Base-by-base conservation (phyloP, 2,888 invertebrate species). In the Coenonympha arcania region DNA sequence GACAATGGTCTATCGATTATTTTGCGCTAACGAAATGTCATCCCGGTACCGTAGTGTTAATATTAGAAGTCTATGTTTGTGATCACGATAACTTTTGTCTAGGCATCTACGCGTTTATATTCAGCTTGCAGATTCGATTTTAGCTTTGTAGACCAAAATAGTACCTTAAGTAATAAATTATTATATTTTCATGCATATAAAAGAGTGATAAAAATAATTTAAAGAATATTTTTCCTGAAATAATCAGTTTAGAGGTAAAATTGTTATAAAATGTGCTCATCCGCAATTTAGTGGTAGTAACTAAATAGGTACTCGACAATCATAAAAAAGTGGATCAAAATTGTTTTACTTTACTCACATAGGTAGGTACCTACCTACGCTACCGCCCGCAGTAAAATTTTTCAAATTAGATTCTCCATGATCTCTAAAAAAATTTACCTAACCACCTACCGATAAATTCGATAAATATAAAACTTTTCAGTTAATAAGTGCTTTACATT, bases 1-100 rank as follows among this genome's bases (percentile, higher is more conserved):
- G 83, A 85, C 84, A 85, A 85, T 85, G 84, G 85, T 84, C 79
- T 86, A 86, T 86, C 83, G 86, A 86, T 86, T 86, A 85, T 84
- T 86, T 84, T 84, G 77, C 79, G 80, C 79, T 78, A 79, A 83
- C 79, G 81, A 84, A 86, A 86, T 85, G 86, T 86, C 86, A 86
- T 82, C 83, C 79, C 82, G 69, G 84, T 79, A 69, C 71, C 77
- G 80, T 80, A 76, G 83, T 83, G 84, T 79, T 86, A 86, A 86
- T 86, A 85, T 86, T 85, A 85, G 86, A 84, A 79, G 76, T 82
- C 79, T 83, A 77, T 76, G 83, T 80, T 81, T 76, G 84, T 80
- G 77, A 73, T 72, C 69, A 76, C 79, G 74, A 76, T 77, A 76
- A 81, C 79, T 76, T 81, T 83, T 84, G 82, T 80, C 85, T 84